Evolutionary conservation across 2,797 vertebrate genomes (phyloP).

Genomic region (Botia kubotai): DNA sequence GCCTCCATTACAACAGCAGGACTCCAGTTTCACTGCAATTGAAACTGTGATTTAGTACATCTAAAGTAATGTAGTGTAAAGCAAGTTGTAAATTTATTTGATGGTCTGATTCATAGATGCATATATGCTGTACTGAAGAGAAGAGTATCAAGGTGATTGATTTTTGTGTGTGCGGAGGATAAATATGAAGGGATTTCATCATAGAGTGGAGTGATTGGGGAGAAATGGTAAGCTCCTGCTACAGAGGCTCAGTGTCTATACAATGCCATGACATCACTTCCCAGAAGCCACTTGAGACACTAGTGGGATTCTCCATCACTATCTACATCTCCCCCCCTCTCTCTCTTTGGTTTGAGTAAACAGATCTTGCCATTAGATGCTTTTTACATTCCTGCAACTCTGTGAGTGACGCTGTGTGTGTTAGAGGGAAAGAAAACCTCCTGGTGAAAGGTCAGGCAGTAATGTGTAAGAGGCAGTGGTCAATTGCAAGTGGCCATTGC

Average conservation of each 20-base stretch:
- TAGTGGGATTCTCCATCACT: constrained; percentile 27
- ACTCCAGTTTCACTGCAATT: background rate
- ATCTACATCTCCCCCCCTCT: background rate
- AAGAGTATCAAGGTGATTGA: too few species aligned
- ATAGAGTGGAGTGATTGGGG: background rate
- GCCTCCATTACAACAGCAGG: background rate
- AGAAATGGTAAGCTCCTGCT: constrained; percentile 23
- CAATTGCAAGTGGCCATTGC: too few species aligned
- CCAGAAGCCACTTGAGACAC: constrained; percentile 40
- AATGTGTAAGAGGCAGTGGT: constrained; percentile 10
- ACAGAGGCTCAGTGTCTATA: constrained; percentile 14
- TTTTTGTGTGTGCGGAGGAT: too few species aligned
- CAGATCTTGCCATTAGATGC: constrained; percentile 37
- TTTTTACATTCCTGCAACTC: constrained; percentile 35
- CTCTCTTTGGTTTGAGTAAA: constrained; percentile 24
- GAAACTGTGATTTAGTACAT: constrained; percentile 8
- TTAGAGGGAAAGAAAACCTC: constrained; percentile 43
- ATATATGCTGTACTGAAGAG: too few species aligned
- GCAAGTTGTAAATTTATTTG: background rate
- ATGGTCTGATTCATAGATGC: too few species aligned
- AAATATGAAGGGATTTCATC: too few species aligned
- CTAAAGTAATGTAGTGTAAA: too few species aligned
- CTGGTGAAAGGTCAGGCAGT: constrained; percentile 49
- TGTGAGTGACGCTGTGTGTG: constrained; percentile 5
- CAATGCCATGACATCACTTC: constrained; percentile 54